Percentiles rank a stretch among this genome's conserved stretches.
Conservation (phyloP, 2,888 invertebrate species). For the Drosophila pullipes region DNA sequence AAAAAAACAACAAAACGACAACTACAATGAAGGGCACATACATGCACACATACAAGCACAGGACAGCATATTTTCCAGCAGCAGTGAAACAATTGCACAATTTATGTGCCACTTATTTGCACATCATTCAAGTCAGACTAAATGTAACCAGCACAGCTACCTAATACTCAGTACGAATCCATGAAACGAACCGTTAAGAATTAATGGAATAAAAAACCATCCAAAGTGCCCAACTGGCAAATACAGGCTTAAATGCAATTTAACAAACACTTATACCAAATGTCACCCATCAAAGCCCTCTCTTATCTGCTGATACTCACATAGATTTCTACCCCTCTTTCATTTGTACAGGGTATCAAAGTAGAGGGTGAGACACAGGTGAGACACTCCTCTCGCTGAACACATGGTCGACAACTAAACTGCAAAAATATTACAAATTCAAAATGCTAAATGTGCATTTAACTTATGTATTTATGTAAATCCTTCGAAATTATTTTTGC, state of each 20-base stretch:
- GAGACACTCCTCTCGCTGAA: constrained; percentile 20
- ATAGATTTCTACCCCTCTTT: not conserved
- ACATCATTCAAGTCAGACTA: constrained; percentile 50
- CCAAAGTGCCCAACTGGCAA: not conserved
- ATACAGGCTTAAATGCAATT: not conserved
- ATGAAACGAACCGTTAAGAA: constrained; percentile 61
- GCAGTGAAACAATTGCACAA: constrained; percentile 74
- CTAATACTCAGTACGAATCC: constrained; percentile 40
- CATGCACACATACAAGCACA: constrained; percentile 20
- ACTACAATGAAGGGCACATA: constrained; percentile 54
- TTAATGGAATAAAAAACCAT: not conserved
- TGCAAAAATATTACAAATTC: constrained; percentile 80
- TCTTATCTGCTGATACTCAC: no score
- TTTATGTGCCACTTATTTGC: constrained; percentile 78
- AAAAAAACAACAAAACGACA: constrained; percentile 29
- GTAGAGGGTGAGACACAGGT: constrained; percentile 36
- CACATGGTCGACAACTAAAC: constrained; percentile 68
- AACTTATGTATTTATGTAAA: constrained; percentile 84
- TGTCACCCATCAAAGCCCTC: not conserved
- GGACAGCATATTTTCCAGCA: constrained; percentile 65
- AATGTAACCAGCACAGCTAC: constrained; percentile 19
- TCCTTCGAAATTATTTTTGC: constrained; percentile 79
- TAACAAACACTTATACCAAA: not conserved
- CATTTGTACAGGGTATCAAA: constrained; percentile 8
- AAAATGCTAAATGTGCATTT: constrained; percentile 84